Percentiles rank a stretch among this genome's conserved stretches.
Evolutionary conservation across 2,113 vertebrate species (phyloP).

Genomic region (Empidonax traillii): DNA sequence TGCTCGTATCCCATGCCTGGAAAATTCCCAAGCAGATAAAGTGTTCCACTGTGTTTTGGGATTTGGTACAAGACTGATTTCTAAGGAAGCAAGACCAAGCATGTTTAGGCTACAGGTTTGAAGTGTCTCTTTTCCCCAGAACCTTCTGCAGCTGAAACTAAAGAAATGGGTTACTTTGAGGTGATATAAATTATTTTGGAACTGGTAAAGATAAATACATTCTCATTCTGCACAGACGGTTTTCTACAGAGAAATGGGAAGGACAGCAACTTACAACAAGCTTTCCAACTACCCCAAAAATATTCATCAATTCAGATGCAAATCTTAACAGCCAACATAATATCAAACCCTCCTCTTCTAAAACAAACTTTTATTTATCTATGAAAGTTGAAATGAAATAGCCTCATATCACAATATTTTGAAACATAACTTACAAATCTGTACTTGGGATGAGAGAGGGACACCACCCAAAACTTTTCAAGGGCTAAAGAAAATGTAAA

Average conservation of each 20-base stretch:
- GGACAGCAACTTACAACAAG: not conserved
- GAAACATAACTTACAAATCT: not conserved
- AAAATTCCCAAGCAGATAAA: not conserved
- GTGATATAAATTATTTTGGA: not conserved
- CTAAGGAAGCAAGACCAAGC: not conserved
- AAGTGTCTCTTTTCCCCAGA: not conserved
- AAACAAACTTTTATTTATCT: not conserved
- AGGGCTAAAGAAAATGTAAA: not conserved
- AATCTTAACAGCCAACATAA: not conserved
- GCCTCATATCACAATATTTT: not conserved
- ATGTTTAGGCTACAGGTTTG: not conserved
- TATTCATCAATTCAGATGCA: not conserved
- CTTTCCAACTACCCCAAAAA: not conserved
- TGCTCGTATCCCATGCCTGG: not conserved
- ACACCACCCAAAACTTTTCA: not conserved
- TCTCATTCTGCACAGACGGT: not conserved
- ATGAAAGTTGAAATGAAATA: not conserved
- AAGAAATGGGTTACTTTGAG: not conserved
- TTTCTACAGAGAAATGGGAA: not conserved
- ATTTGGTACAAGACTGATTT: not conserved
- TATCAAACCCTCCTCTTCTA: not conserved
- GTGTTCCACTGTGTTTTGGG: not conserved
- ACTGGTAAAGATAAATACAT: not conserved
- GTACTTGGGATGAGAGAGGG: rapidly evolving
- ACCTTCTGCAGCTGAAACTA: not conserved